Conservation (phyloP, 2,888 invertebrate genomes). For the Hirtodrosophila histrioides region DNA sequence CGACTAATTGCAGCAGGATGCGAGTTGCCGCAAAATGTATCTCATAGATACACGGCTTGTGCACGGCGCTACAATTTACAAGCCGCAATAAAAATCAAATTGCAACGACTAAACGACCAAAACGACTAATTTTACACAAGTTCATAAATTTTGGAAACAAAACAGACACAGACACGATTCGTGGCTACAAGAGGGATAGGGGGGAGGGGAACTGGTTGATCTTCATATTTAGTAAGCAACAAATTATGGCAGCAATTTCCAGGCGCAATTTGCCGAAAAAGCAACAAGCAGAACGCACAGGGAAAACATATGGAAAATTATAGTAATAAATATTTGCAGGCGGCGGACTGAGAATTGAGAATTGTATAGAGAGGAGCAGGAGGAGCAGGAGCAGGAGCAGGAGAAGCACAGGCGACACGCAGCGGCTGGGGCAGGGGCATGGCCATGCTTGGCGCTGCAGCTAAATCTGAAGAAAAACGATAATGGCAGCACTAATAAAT, state of each 20-base stretch:
- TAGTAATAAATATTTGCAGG: conserved; percentile 74
- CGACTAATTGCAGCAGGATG: conserved; percentile 53
- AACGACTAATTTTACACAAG: conserved; percentile 79
- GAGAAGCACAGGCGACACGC: conserved; percentile 48
- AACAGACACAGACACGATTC: conserved; percentile 28
- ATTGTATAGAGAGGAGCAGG: conserved; percentile 18
- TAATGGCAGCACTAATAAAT: conserved; percentile 81
- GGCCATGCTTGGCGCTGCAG: conserved; percentile 39
- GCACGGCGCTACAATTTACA: conserved; percentile 54
- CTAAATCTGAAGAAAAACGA: conserved; percentile 79
- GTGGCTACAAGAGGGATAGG: conserved; percentile 30
- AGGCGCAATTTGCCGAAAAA: conserved; percentile 75
- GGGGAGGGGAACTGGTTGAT: conserved; percentile 51
- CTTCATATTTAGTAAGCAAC: conserved; percentile 77
- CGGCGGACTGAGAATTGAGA: conserved; percentile 21
- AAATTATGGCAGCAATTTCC: conserved; percentile 77
- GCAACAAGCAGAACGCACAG: conserved; percentile 61
- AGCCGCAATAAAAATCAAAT: conserved; percentile 75
- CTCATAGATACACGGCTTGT: conserved; percentile 58
- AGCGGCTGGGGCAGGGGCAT: conserved; percentile 16
- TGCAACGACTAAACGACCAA: conserved; percentile 78
- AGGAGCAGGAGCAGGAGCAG: not conserved
- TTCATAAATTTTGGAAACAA: conserved; percentile 66
- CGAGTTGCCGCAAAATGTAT: conserved; percentile 43
- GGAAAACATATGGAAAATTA: conserved; percentile 79